phyloP scores from a whole-genome alignment of 2,797 vertebrate species.

The Sparus aurata region DNA sequence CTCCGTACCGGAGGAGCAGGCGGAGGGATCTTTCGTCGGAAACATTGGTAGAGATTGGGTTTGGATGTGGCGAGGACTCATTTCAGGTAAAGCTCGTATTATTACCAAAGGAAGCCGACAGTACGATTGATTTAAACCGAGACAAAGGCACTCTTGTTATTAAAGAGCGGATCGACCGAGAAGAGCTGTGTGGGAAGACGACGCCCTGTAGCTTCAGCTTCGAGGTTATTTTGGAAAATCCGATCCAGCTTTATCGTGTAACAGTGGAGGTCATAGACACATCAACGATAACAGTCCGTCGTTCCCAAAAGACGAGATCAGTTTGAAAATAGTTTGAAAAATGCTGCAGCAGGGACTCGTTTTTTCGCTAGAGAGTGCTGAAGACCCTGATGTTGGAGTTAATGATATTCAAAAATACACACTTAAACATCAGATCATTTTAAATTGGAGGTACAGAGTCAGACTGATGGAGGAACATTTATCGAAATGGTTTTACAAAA shows the following conservation, averaged over 20 bases:
- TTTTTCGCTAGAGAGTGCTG: slow-evolving; percentile 58
- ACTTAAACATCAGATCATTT: slow-evolving; percentile 74
- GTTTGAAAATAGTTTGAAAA: slow-evolving; percentile 70
- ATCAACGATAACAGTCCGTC: slow-evolving; percentile 80
- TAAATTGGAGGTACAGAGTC: slow-evolving; percentile 65
- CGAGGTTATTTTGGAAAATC: slow-evolving; percentile 83
- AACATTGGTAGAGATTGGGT: slow-evolving; percentile 80
- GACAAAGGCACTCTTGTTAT: slow-evolving; percentile 81
- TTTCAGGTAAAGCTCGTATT: slow-evolving; percentile 75
- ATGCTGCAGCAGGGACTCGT: slow-evolving; percentile 23
- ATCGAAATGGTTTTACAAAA: slow-evolving; percentile 73
- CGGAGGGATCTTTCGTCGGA: slow-evolving; percentile 78
- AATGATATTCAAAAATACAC: slow-evolving; percentile 77
- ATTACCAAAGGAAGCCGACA: slow-evolving; percentile 72
- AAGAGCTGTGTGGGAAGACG: slow-evolving; percentile 79
- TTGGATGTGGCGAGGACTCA: slow-evolving; percentile 76
- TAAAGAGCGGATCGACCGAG: slow-evolving; percentile 81
- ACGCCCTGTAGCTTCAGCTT: slow-evolving; percentile 83
- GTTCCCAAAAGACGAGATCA: slow-evolving; percentile 68
- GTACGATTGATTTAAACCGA: slow-evolving; percentile 79
- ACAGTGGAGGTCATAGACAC: slow-evolving; percentile 79
- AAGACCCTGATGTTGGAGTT: slow-evolving; percentile 70
- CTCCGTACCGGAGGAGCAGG: slow-evolving; percentile 81
- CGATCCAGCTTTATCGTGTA: slow-evolving; percentile 79
- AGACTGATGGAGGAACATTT: slow-evolving; percentile 46